phyloP scores from a whole-genome alignment of 1,140 invertebrate genomes.

The Chionoecetes opilio region DNA sequence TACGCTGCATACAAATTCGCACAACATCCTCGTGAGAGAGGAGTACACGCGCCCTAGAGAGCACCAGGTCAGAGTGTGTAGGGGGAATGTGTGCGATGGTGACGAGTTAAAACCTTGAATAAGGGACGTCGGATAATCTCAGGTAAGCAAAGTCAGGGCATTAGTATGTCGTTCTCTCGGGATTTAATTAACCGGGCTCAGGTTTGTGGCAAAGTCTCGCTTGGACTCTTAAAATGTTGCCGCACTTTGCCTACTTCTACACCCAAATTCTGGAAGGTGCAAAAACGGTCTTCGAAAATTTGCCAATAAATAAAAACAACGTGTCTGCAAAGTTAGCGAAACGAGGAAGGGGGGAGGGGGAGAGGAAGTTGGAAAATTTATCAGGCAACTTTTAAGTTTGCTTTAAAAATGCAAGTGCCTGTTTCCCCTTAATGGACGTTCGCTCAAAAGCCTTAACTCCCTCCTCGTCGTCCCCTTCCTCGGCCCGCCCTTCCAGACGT shows the following conservation, averaged over 20 bases:
- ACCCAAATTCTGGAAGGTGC: conserved; percentile 25
- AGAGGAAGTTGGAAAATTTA: conserved; percentile 51
- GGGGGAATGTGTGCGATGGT: too few relatives aligned
- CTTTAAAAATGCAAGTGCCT: conserved; percentile 63
- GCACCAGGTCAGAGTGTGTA: too few relatives aligned
- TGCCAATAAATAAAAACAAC: conserved; percentile 59
- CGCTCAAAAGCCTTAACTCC: conserved; percentile 59
- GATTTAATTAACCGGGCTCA: not conserved
- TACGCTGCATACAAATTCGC: too few relatives aligned
- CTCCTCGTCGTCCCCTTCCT: not conserved
- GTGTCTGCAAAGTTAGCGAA: conserved; percentile 47
- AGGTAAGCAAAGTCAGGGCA: not conserved
- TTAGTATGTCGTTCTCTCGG: not conserved
- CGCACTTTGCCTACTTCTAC: conserved; percentile 38
- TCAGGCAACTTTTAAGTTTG: conserved; percentile 62
- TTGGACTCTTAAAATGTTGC: not conserved
- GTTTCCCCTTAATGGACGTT: conserved; percentile 61
- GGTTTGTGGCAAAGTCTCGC: not conserved
- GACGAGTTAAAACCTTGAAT: not conserved
- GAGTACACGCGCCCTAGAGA: too few relatives aligned
- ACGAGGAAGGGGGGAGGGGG: conserved; percentile 1
- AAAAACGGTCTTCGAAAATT: conserved; percentile 49
- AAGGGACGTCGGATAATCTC: not conserved
- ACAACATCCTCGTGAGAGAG: too few relatives aligned
- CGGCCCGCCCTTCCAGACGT: not conserved